A percentile compares a stretch with the other conserved stretches of the same genome.
phyloP scores from a whole-genome alignment of 2,113 vertebrate genomes.

The Seriola aureovittata region DNA sequence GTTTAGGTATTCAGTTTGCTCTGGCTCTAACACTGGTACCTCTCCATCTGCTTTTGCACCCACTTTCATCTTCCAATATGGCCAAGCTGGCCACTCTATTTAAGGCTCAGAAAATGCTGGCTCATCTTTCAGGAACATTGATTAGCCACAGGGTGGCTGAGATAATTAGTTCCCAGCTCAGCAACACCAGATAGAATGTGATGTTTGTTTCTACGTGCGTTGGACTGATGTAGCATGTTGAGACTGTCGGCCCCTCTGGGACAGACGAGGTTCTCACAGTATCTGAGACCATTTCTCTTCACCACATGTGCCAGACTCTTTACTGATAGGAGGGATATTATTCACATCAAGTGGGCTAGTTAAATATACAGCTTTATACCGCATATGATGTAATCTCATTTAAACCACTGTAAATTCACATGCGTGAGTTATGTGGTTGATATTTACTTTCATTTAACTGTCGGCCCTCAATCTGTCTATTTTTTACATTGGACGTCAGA shows the following conservation, averaged over 20 bases:
- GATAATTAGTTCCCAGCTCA: conserved; percentile 79
- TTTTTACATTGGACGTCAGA: conserved; percentile 30
- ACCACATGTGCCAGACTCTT: neutral
- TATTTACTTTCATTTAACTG: conserved; percentile 1
- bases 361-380: conserved; percentile 18
- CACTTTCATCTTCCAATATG: conserved; percentile 59
- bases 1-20: conserved; percentile 39
- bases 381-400: neutral
- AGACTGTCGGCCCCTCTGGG: conserved; percentile 35
- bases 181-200: conserved; percentile 51
- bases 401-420: conserved; percentile 3
- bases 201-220: conserved; percentile 62
- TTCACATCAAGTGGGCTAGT: conserved; percentile 7
- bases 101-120: conserved; percentile 74
- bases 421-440: neutral
- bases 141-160: conserved; percentile 76
- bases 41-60: conserved; percentile 70
- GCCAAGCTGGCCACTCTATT: conserved; percentile 66
- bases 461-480: conserved; percentile 7
- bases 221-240: conserved; percentile 49
- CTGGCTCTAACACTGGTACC: conserved; percentile 16
- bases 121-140: conserved; percentile 81
- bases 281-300: conserved; percentile 49
- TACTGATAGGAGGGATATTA: conserved; percentile 32
- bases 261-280: conserved; percentile 30